Evolutionary conservation across 2,797 vertebrate species (phyloP).

Genomic region (Alca torda): DNA sequence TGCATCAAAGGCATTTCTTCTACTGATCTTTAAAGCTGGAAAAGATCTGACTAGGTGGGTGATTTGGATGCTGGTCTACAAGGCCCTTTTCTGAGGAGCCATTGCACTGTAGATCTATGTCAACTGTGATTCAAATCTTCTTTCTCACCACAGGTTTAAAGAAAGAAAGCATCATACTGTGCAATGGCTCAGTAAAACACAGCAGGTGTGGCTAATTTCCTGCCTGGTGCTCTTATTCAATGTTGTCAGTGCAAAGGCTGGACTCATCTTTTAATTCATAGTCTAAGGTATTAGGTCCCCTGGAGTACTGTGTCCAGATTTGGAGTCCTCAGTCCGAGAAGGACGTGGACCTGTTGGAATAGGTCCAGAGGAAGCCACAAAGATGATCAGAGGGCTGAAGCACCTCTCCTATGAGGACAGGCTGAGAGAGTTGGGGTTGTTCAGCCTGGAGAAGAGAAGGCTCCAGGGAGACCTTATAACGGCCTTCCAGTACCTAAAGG

Average conservation of each 20-base stretch:
- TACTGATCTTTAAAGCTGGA: background rate
- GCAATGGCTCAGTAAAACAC: background rate
- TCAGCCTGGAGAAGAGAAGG: background rate
- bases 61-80: background rate
- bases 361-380: background rate
- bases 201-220: background rate
- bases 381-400: background rate
- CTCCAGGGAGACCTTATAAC: background rate
- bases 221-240: background rate
- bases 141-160: background rate
- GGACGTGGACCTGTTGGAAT: background rate
- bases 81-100: background rate
- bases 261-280: background rate
- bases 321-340: background rate
- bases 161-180: background rate
- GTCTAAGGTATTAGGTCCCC: accelerated
- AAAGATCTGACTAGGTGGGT: background rate
- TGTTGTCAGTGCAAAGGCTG: background rate
- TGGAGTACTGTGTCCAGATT: background rate
- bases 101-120: background rate
- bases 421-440: background rate
- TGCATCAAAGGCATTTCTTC: background rate
- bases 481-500: background rate
- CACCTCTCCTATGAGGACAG: background rate
- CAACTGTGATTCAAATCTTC: background rate